Base-by-base conservation (phyloP, 1,140 invertebrate species). In the Pseudomyrmex dendroicus region DNA sequence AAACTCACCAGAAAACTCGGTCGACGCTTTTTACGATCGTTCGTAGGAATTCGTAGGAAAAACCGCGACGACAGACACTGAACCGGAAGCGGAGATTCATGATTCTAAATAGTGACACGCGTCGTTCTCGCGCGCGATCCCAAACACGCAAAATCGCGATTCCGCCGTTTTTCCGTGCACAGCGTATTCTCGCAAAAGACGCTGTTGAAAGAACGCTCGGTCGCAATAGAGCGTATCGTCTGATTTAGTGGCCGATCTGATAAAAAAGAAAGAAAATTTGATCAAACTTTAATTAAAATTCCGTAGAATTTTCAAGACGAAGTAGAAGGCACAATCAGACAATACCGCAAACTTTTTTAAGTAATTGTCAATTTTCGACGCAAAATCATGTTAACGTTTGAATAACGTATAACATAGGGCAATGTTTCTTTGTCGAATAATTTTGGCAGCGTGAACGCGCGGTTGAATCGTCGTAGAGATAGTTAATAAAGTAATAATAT, bases 401-500 rank as follows among this genome's bases (percentile, higher is more conserved):
- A 64, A 46, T 15, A 46, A 46, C 20, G 35, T n/a, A 17, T 44
- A 44, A n/a, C 10, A 57, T 57, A 61, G 9, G 17, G 12, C n/a
- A 9, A 17, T 44, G 17, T 22, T 72, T 70, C 48, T 50, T 72
- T 72, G 35, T 15, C 76, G 20, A 20, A 50, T 25, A 78, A 70
- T 78, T 80, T 22, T 57, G 13, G 17, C 20, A 20, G 15, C 13
- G 52, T 25, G 44, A 48, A 56, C 13, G 7, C 48, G 50, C 9
- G 10, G 20, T 15, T 68, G 25, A 70, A 59, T 80, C 66, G 44
- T 17, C 25, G 35, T 13, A 13, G 64, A 52, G n/a, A 66, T 77
- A 76, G 22, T 70, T 78, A 70, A 78, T 61, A 78, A 78, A 80
- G 54, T 59, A 80, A 70, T 59, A 80, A 80, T 80, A 52, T 46